Evolutionary conservation across 2,113 vertebrate genomes (phyloP), one percentile per base, ranked within the genome.

Genomic region (Hystrix brachyura): DNA sequence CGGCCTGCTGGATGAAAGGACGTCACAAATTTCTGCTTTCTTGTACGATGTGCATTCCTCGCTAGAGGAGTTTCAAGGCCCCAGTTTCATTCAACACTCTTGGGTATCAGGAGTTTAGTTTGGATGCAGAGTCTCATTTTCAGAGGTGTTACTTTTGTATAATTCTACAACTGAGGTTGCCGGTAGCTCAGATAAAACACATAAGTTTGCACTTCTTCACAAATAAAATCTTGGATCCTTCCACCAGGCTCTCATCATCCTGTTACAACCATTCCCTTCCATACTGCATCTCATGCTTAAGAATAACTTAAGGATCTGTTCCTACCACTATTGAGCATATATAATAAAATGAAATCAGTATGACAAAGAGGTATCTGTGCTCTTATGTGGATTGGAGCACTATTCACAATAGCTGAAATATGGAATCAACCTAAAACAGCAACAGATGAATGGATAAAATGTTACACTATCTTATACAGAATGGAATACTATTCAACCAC

Each of bases 111-210:
- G 69, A 87, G 53, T 72, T 95, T 65, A 53, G 57, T 60, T 91
- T 14, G n/a, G 23, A 88, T 5, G 51, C 27, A 90, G 55, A 84
- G 46, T 72, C 72, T 94, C 67, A 69, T 89, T 94, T 97, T 90
- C 64, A 74, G 86, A 97, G 55, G 55, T 46, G 60, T 86, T 91
- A 53, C 13, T 34, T 95, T 53, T 91, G 71, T 51, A 59, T 79
- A 91, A 74, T 85, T 82, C 95, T 65, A 90, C 72, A 85, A 25
- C 69, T 91, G 85, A 65, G 29, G 11, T 15, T 93, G 48, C 38
- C 27, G 55, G 43, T 64, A 86, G 65, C 57, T 91, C 88, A 89
- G 86, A 79, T 78, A 82, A 96, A 91, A 69, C 60, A 57, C 86
- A 19, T 85, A 87, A 15, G 15, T 62, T 79, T 67, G 48, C 10